These are phyloP conservation scores for Pentalonia nigronervosa DNA, from an alignment of 1,140 invertebrate genomes.

Conservation along the genomic window DNA sequence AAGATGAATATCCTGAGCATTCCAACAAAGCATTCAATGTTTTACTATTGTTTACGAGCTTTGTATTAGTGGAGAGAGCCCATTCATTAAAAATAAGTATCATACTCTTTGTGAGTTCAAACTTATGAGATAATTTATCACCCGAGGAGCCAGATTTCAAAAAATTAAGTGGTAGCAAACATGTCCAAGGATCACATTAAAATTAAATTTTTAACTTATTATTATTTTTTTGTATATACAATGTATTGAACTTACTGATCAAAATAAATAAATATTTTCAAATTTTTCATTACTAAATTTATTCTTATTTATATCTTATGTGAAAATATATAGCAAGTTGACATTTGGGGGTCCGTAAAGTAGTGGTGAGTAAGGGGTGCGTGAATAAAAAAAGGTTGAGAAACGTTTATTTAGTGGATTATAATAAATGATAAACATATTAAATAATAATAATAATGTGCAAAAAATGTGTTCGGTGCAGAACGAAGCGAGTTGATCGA, in stretches of 20 bases:
- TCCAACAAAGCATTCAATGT: neutral
- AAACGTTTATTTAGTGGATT: too few relatives aligned
- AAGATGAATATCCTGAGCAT: neutral
- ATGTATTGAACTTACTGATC: neutral
- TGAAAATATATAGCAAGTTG: neutral
- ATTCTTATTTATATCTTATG: neutral
- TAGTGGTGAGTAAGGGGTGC: neutral
- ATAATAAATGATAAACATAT: neutral
- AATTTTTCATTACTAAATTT: neutral
- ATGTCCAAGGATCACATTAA: neutral
- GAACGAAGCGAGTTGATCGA: neutral
- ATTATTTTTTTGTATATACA: neutral
- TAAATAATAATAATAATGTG: neutral
- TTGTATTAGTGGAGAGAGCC: neutral
- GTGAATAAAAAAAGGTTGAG: too few relatives aligned
- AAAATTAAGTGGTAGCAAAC: slow-evolving; percentile 12
- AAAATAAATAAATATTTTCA: too few relatives aligned
- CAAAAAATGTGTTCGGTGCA: neutral
- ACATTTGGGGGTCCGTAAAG: neutral
- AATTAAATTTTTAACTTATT: neutral
- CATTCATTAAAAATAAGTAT: neutral
- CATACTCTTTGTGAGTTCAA: neutral
- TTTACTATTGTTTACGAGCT: neutral
- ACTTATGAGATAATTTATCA: neutral
- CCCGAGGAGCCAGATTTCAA: neutral